Conservation (phyloP, 2,113 vertebrate genomes). For the Chitala chitala region DNA sequence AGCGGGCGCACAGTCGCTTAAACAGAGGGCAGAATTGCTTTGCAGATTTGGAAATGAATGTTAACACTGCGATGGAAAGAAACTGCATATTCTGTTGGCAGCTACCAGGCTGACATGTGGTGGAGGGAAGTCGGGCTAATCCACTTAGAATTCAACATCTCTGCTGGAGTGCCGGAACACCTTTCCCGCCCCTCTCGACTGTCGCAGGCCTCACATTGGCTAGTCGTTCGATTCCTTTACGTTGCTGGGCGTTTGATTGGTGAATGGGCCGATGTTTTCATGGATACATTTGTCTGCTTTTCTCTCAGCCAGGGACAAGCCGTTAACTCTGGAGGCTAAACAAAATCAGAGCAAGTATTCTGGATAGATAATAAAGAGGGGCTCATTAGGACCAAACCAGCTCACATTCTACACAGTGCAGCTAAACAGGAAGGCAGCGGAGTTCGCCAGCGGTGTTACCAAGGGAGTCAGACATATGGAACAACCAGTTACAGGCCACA, state of each 20-base stretch:
- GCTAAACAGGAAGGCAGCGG: no score
- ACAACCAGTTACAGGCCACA: no score
- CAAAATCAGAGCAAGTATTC: no score
- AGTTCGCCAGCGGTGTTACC: no score
- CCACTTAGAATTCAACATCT: conserved; percentile 48
- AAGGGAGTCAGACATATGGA: no score
- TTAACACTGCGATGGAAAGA: not conserved
- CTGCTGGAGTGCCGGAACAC: conserved; percentile 74
- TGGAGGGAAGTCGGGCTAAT: conserved; percentile 59
- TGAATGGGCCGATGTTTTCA: no score
- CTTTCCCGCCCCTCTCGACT: conserved; percentile 59
- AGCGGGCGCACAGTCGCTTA: not conserved
- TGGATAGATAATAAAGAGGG: no score
- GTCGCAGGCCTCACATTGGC: not conserved
- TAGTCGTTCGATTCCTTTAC: not conserved
- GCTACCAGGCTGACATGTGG: conserved; percentile 78
- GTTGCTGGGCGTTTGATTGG: not conserved
- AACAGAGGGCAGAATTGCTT: not conserved
- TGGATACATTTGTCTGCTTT: no score
- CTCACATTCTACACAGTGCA: no score
- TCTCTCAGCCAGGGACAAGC: no score
- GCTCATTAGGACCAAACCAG: no score
- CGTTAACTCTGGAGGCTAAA: no score
- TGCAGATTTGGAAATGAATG: not conserved
- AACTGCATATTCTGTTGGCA: conserved; percentile 62